Conservation (phyloP, 2,888 invertebrate species). For the Eueremaeus valkanovi region DNA sequence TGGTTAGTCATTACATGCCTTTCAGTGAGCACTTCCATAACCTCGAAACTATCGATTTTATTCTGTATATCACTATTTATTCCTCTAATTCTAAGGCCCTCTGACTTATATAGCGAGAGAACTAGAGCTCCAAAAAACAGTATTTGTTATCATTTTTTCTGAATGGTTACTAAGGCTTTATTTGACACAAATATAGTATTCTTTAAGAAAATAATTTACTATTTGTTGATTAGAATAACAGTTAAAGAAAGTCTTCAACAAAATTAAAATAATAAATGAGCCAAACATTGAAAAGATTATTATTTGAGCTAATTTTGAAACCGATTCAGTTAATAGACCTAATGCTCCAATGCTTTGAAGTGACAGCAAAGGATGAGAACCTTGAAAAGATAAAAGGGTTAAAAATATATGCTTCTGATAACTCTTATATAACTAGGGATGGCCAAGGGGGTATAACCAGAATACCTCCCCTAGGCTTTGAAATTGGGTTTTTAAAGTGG, state of each 20-base stretch:
- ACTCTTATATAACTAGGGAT: no score
- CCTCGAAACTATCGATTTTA: conserved; percentile 17
- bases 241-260: not conserved
- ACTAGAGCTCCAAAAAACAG: not conserved
- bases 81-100: not conserved
- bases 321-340: no score
- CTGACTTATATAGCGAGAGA: not conserved
- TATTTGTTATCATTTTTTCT: not conserved
- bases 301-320: not conserved
- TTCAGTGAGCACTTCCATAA: not conserved
- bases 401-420: not conserved
- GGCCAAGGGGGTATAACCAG: no score
- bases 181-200: not conserved
- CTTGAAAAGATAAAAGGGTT: conserved; percentile 3
- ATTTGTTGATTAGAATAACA: not conserved
- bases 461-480: no score
- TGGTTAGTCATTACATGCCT: not conserved
- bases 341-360: no score
- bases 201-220: not conserved
- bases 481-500: no score
- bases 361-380: no score
- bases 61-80: not conserved
- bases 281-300: not conserved
- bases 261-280: not conserved
- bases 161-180: not conserved